Evolutionary conservation across 2,888 invertebrate species (phyloP).

Genomic region (Myopa tessellatipennis): DNA sequence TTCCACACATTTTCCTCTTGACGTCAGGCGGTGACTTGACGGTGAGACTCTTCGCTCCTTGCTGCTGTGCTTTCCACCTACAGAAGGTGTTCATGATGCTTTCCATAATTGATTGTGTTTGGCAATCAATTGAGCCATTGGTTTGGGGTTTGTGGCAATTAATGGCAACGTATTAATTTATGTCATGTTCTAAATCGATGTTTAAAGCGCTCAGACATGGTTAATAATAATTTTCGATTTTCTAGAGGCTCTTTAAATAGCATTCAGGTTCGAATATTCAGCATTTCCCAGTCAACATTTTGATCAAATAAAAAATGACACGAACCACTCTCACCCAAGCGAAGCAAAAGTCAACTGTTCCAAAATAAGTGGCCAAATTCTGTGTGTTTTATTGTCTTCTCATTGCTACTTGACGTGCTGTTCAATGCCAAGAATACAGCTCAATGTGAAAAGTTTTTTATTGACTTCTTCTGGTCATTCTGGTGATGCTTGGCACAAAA

Average conservation of each 20-base stretch:
- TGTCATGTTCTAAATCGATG: not conserved
- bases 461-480: constrained; percentile 35
- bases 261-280: not conserved
- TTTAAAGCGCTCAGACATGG: no score
- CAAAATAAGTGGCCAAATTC: constrained; percentile 36
- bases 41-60: constrained; percentile 9
- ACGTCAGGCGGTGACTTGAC: not conserved
- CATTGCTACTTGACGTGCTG: constrained; percentile 33
- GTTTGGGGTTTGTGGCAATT: constrained; percentile 47
- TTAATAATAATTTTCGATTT: no score
- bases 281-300: not conserved
- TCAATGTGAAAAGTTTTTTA: constrained; percentile 16
- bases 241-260: no score
- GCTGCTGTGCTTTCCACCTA: constrained; percentile 26
- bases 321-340: not conserved
- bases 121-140: constrained; percentile 52
- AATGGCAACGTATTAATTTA: constrained; percentile 44
- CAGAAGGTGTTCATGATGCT: constrained; percentile 25
- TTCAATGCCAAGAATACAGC: constrained; percentile 36
- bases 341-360: not conserved
- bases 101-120: constrained; percentile 49
- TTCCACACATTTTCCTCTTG: constrained; percentile 27
- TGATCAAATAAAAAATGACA: not conserved
- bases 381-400: constrained; percentile 33
- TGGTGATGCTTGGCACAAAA: constrained; percentile 18